These are phyloP conservation scores for Macrosteles quadrilineatus DNA, from an alignment of 1,140 invertebrate species.

Conservation along the genomic window DNA sequence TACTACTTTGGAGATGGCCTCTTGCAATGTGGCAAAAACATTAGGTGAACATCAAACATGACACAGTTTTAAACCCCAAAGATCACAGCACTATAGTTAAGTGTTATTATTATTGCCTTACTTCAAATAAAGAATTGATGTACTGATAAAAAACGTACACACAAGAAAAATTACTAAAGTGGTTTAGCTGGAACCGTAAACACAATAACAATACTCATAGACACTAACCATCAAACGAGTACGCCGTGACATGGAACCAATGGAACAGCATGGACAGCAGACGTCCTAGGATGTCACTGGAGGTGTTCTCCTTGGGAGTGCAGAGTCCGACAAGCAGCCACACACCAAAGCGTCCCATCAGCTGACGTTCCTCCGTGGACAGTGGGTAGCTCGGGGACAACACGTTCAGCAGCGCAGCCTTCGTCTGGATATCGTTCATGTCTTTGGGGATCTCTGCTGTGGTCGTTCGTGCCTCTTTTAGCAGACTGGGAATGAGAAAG, in stretches of 20 bases:
- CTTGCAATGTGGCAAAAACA: too few species aligned
- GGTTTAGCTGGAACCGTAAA: too few species aligned
- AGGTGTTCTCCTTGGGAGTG: slow-evolving; percentile 81
- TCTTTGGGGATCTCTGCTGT: slow-evolving; percentile 49
- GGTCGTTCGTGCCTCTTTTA: slow-evolving; percentile 75
- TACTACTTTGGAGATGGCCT: too few species aligned
- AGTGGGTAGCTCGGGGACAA: slow-evolving; percentile 38
- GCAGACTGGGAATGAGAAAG: slow-evolving; percentile 57
- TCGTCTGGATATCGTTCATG: slow-evolving; percentile 48
- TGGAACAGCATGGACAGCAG: slow-evolving; percentile 96
- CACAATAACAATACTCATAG: too few species aligned
- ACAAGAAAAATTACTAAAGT: too few species aligned
- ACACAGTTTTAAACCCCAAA: too few species aligned
- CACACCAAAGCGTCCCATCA: slow-evolving; percentile 93
- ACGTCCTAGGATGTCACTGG: slow-evolving; percentile 84
- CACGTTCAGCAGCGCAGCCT: slow-evolving; percentile 50
- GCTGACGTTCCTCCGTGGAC: slow-evolving; percentile 70
- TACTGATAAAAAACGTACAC: too few species aligned
- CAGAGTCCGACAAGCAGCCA: slow-evolving; percentile 96
- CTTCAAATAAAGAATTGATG: too few species aligned
- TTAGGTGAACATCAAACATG: too few species aligned
- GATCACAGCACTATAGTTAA: too few species aligned
- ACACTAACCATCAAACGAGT: slow-evolving; percentile 86
- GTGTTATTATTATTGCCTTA: too few species aligned
- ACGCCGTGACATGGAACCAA: slow-evolving; percentile 98